Base-by-base conservation (phyloP, 2,797 vertebrate genomes). In the Falco peregrinus region DNA sequence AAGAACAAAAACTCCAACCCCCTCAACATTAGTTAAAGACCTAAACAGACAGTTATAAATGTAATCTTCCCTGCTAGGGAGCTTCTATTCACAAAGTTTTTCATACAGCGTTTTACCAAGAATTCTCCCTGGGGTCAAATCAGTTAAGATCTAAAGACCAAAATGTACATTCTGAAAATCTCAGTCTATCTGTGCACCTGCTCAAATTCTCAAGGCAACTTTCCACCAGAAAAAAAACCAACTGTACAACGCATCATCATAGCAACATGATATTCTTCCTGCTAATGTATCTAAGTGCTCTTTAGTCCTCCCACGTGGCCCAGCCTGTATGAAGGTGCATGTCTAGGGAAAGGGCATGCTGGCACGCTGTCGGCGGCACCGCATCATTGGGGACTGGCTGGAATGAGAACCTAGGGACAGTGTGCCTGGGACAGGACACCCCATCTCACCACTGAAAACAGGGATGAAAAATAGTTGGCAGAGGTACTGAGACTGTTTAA, bases 291-390 rank as follows among this genome's bases (percentile, higher is more conserved):
- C 37, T 84, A 37, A n/a, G 69, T 16, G 47, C 11, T 53, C 19
- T 37, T n/a, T 16, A 12, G 11, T 28, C 31, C 45, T 39, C 50
- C 64, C 60, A 4, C 0, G 0, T 2, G 13, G 51, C 16, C 29
- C 14, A 24, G 8, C 29, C 45, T 8, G 16, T 1, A 7, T 0
- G 0, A 33, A 73, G 24, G 54, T 29, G 33, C 0, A 0, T 7
- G 31, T 48, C 37, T 15, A 16, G 61, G 53, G 65, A 43, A 28
- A 33, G 39, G 50, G 8, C 37, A 16, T 1, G 4, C 0, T 33
- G 25, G 39, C 19, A 2, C 35, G 3, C 4, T 7, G 29, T 3
- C 2, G 5, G 47, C 45, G 92, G 50, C 45, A 28, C 29, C n/a
- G 4, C 13, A 0, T 11, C 56, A 8, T 0, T 43, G 48, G 33